Evolutionary conservation across 2,113 vertebrate species (phyloP), one percentile per base, ranked within the genome.

Genomic region (Himantopus leucocephalus): DNA sequence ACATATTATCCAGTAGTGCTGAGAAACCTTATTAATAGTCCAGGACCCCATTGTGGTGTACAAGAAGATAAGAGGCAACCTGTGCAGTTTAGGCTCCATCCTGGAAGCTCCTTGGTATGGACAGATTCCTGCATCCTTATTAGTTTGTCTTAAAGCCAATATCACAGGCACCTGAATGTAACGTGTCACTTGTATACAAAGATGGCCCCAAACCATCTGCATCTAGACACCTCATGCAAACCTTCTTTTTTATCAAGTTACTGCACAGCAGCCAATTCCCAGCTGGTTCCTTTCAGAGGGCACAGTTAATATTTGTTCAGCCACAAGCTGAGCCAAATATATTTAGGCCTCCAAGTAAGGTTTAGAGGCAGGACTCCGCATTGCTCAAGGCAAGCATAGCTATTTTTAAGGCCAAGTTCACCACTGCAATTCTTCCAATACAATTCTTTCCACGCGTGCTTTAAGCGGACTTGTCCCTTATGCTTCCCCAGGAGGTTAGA

Each of bases 391-490:
- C 13, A 59, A 43, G 32, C 41, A 32, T 15, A 37, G 24, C 24
- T 75, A 12, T 68, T 92, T 90, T 50, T 47, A 56, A 59, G 47
- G 58, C 29, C 32, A 55, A 12, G 13, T 41, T 81, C 18, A 27
- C 32, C 19, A 17, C 47, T 53, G 10, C 24, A 78, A 4, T 48
- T 91, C n/a, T 74, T 85, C 37, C 73, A 78, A 6, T 4, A 63
- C 11, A 30, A 4, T 81, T 59, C 60, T 78, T 78, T 56, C 70
- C 18, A 14, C 1, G 1, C 0, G 0, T 64, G 27, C 32, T 77
- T 39, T 48, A n/a, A 27, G 39, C n/a, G n/a, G 56, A 35, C 10
- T 23, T 60, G 19, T 23, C 59, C 72, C 52, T 22, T 37, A 34
- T 8, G 12, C 55, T 91, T 75, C 32, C 35, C 22, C 2, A 0